Conservation (phyloP, 2,888 invertebrate species). For the Laspeyria flexula region DNA sequence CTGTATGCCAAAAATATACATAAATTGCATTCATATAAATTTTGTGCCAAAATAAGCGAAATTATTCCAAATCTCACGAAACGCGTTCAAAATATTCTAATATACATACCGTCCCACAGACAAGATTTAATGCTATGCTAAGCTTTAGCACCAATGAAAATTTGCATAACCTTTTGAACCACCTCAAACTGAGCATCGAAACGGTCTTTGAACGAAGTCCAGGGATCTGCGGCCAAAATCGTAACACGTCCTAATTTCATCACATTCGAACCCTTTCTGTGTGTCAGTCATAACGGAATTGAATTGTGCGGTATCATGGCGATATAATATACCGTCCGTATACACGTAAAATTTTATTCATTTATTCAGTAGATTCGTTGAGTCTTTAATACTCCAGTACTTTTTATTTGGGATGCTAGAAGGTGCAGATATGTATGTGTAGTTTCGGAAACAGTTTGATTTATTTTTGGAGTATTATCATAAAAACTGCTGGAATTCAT, state of each 20-base stretch:
- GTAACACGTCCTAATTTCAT: slow-evolving; percentile 16
- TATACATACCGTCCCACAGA: background rate
- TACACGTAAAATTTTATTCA: slow-evolving; percentile 25
- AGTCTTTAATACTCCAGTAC: slow-evolving; percentile 7
- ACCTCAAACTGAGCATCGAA: background rate
- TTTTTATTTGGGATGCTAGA: slow-evolving; percentile 8
- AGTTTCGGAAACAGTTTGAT: background rate
- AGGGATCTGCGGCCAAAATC: slow-evolving; percentile 3
- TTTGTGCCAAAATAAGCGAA: too few species aligned
- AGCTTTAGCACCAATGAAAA: background rate
- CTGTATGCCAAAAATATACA: too few species aligned
- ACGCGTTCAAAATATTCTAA: background rate
- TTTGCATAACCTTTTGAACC: slow-evolving; percentile 2
- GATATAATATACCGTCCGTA: slow-evolving; percentile 14
- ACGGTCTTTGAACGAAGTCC: background rate
- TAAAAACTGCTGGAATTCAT: too few species aligned
- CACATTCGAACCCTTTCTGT: slow-evolving; percentile 13
- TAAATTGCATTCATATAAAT: too few species aligned
- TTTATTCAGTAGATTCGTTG: slow-evolving; percentile 20
- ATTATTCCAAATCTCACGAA: too few species aligned
- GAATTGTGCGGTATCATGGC: slow-evolving; percentile 19
- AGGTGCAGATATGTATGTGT: background rate
- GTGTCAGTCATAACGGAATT: slow-evolving; percentile 19
- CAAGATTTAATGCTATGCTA: background rate
- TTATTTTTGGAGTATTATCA: background rate